Base-by-base conservation (phyloP, 2,113 vertebrate genomes). In the Bujurquina vittata region DNA sequence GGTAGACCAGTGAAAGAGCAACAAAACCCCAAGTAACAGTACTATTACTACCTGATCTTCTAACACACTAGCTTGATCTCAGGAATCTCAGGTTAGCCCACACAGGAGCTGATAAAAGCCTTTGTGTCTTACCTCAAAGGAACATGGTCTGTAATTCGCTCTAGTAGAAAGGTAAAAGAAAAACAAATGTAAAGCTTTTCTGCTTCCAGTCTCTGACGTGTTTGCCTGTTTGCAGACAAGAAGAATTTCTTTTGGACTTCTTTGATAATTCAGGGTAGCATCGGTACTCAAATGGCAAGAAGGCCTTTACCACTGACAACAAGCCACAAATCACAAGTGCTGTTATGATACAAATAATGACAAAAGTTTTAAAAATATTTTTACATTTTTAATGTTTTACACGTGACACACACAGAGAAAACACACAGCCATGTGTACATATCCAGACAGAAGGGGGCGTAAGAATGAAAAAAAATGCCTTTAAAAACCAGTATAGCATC, bases 101-200 rank as follows among this genome's bases (percentile, higher is more conserved):
- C 78, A 86, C 87, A 84, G 63, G 60, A 81, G 72, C 26, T 60
- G 58, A 81, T 80, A 84, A 84, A 87, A 89, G 85, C 76, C 43
- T 57, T 62, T 84, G 22, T 37, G 52, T 59, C 54, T 76, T 65
- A 72, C 54, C 79, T 81, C 67, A 85, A 73, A 86, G 40, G 12
- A 56, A 65, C 67, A n/a, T n/a, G 37, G 26, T 57, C 5, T 8
- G 4, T 57, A 37, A 67, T 26, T 72, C 79, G 77, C 40, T 49
- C 10, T 1, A 1, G 63, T 8, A 67, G 49, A 79, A 81, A 81
- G 55, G 40, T 58, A 31, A 46, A 75, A 59, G 10, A 37, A 73
- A 65, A 75, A 75, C 22, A 67, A 85, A 87, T 63, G 33, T 62
- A 81, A 86, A 79, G 43, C 35, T 75, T 80, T 77, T 77, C 79